Evolutionary conservation across 2,888 invertebrate species (phyloP), one percentile per base, ranked within the genome.

Genomic region (Abrostola tripartita): DNA sequence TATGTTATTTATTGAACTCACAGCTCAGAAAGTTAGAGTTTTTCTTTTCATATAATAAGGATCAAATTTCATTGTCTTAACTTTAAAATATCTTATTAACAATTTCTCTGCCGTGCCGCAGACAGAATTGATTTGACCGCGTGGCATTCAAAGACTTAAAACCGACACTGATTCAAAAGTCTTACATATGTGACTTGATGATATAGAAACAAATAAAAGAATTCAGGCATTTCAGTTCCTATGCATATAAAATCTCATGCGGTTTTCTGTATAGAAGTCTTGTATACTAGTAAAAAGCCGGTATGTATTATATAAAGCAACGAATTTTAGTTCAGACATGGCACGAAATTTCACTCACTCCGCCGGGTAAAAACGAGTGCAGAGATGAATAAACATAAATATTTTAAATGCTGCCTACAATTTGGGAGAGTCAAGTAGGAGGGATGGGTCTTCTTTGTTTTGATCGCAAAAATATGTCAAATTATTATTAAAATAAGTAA

Each of bases 261-360:
- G 44, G 44, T 44, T 7, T 14, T 44, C 12, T 44, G 8, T n/a
- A 44, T 12, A 6, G 42, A 12, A 6, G 12, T 42, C 12, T 12
- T 6, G 8, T 42, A 42, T 12, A 12, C 24, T 24, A 4, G 24
- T 24, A 4, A 24, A 24, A 24, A 24, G 24, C 24, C 24, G 1
- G 11, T 11, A 42, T 47, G 24, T 24, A 11, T 50, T 11, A 36
- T 6, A 50, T 36, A 50, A 36, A 38, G 37, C 40, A 36, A 49
- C 52, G 47, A 56, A 69, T 73, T 35, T 69, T 55, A 36, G 61
- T 51, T 56, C 37, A 56, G 52, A 60, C 67, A 44, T 57, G 14
- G 12, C 40, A 50, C n/a, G 40, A 67, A 58, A 58, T 58, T 53
- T 11, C 40, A 54, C 50, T 66, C 14, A 44, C n/a, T 50, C 35